Evolutionary conservation across 1,140 invertebrate species (phyloP).

Genomic region (Pachypeltis micranthus): DNA sequence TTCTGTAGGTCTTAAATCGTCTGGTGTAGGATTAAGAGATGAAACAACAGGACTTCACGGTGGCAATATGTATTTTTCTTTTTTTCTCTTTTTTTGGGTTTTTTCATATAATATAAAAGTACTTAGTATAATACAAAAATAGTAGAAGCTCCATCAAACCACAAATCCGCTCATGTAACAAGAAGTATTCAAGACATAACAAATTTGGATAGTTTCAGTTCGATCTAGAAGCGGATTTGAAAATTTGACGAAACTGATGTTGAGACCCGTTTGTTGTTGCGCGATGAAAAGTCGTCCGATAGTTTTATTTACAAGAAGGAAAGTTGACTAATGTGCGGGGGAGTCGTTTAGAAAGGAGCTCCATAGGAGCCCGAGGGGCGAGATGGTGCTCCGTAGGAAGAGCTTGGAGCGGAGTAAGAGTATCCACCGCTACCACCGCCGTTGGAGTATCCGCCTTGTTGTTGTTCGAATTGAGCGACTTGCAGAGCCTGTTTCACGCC

Average conservation of each 20-base stretch:
- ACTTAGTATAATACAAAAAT: slow-evolving; percentile 15
- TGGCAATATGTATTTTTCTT: slow-evolving; percentile 22
- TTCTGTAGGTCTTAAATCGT: too few species aligned
- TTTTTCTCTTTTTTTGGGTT: slow-evolving; percentile 23
- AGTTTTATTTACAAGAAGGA: background rate
- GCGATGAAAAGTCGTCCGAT: background rate
- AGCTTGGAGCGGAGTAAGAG: slow-evolving; percentile 41
- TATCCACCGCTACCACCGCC: slow-evolving; percentile 46
- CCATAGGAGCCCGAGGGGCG: slow-evolving; percentile 46
- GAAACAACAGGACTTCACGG: too few species aligned
- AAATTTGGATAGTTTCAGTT: background rate
- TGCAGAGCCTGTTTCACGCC: slow-evolving; percentile 63
- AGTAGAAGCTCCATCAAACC: slow-evolving; percentile 7
- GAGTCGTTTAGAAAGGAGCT: slow-evolving; percentile 35
- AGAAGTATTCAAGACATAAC: slow-evolving; percentile 5
- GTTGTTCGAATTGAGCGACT: slow-evolving; percentile 56
- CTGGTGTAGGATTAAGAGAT: too few species aligned
- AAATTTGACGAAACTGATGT: background rate
- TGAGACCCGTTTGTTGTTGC: slow-evolving; percentile 1
- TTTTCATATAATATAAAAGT: slow-evolving; percentile 19
- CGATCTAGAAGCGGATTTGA: background rate
- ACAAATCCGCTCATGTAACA: slow-evolving; percentile 1
- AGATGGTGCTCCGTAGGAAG: slow-evolving; percentile 38
- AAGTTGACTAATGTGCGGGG: slow-evolving; percentile 4
- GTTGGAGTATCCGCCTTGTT: slow-evolving; percentile 32